Evolutionary conservation across 2,113 vertebrate species (phyloP).

Genomic region (Gadus chalcogrammus): DNA sequence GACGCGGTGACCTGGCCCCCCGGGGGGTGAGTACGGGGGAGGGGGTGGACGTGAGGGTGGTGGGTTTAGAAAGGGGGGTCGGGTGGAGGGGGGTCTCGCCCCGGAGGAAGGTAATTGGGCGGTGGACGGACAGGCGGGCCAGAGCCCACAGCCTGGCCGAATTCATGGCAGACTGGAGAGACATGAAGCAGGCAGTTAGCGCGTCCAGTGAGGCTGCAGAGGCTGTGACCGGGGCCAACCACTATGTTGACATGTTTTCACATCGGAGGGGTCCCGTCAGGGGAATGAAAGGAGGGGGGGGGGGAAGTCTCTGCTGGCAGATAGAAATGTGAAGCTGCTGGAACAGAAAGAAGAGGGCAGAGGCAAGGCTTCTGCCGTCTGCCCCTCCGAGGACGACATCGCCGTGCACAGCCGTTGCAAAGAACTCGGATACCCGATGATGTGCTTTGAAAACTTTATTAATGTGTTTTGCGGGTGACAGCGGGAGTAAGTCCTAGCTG

Average conservation of each 20-base stretch:
- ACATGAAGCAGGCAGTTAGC: conserved; percentile 64
- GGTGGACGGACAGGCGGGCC: conserved; percentile 37
- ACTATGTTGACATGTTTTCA: conserved; percentile 60
- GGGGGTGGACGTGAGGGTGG: conserved; percentile 25
- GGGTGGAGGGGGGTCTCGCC: conserved; percentile 49
- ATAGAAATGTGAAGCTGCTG: conserved; percentile 26
- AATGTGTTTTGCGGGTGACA: too few species aligned
- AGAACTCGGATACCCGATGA: too few species aligned
- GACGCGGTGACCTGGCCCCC: too few species aligned
- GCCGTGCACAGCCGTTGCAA: too few species aligned
- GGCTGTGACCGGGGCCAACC: conserved; percentile 50
- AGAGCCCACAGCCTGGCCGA: conserved; percentile 40
- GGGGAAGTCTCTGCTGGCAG: conserved; percentile 10
- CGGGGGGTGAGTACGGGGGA: too few species aligned
- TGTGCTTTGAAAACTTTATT: too few species aligned
- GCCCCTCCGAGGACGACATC: too few species aligned
- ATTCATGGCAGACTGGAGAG: conserved; percentile 52
- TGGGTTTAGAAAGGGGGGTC: conserved; percentile 28
- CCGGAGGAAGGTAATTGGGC: conserved; percentile 61
- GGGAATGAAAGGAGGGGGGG: not conserved
- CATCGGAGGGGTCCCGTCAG: conserved; percentile 35
- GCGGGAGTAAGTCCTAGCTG: too few species aligned
- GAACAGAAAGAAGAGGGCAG: not conserved
- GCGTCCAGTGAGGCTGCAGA: conserved; percentile 55
- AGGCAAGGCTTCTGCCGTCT: not conserved